phyloP scores from a whole-genome alignment of 2,797 vertebrate genomes.

The Astyanax mexicanus region DNA sequence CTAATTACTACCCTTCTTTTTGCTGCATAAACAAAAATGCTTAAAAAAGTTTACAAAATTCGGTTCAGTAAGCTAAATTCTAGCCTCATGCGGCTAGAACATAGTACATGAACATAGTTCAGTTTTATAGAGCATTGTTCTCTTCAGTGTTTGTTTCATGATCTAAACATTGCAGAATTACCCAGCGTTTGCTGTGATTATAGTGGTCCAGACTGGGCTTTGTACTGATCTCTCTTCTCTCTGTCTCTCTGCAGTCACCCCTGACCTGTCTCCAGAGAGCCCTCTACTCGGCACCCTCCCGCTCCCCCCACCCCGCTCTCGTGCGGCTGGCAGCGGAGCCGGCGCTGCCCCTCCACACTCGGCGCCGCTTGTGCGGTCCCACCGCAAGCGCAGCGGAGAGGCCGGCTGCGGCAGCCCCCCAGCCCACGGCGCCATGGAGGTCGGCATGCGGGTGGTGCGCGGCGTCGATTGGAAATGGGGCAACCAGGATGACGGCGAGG shows the following conservation, averaged over 20 bases:
- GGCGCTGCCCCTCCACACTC: constrained; percentile 7
- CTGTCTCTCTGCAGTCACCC: constrained; percentile 67
- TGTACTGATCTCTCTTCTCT: background rate
- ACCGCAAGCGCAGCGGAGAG: constrained; percentile 56
- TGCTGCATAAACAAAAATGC: no score
- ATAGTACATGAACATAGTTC: no score
- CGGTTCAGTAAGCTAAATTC: no score
- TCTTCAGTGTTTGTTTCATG: no score
- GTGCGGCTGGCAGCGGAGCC: constrained; percentile 34
- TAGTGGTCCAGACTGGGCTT: background rate
- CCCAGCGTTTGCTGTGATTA: no score
- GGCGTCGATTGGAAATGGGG: constrained; percentile 98
- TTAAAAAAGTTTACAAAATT: no score
- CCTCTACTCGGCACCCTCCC: constrained; percentile 64
- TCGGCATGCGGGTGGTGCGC: constrained; percentile 96
- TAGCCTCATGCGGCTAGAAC: no score
- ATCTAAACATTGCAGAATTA: no score
- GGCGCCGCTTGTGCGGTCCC: constrained; percentile 17
- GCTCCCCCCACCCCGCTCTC: constrained; percentile 24
- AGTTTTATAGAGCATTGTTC: no score
- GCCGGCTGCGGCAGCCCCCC: constrained; percentile 64
- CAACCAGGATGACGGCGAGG: constrained; percentile 94
- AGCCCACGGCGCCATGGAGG: constrained; percentile 88
- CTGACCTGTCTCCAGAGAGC: constrained; percentile 77
- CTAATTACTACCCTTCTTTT: no score